Conservation (phyloP, 2,113 vertebrate genomes). For the Meles meles region DNA sequence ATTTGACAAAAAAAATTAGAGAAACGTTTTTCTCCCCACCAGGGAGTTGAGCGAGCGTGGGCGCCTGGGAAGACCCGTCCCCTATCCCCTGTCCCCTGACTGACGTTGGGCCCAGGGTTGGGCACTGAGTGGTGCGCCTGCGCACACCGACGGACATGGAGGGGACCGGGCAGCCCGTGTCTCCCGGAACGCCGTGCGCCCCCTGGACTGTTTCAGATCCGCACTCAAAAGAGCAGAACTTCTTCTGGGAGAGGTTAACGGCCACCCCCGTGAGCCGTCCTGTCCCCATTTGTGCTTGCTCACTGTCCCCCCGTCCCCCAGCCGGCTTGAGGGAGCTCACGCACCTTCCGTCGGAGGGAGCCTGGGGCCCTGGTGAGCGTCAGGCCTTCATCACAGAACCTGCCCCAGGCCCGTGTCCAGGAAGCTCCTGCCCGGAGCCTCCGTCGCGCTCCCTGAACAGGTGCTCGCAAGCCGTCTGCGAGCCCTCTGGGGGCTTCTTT, state of each 20-base stretch:
- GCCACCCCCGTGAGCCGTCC: accelerated
- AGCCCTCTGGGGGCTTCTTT: accelerated
- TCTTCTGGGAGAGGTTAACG: no score
- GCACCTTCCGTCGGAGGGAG: neutral
- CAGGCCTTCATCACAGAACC: no score
- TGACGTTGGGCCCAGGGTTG: no score
- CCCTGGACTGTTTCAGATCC: neutral
- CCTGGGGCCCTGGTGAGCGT: accelerated
- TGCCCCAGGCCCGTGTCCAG: neutral
- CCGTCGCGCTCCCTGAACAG: accelerated
- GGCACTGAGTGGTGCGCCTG: no score
- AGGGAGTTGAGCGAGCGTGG: neutral
- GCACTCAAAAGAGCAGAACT: no score
- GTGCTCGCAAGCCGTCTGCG: no score
- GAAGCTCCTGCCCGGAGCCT: neutral
- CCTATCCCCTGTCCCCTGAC: neutral
- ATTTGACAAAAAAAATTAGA: neutral
- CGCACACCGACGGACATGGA: accelerated
- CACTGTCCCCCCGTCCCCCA: accelerated
- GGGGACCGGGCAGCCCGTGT: no score
- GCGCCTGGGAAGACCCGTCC: neutral
- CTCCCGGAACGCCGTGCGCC: accelerated
- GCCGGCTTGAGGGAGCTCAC: accelerated
- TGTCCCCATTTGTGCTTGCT: accelerated
- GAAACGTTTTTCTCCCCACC: neutral